Percentiles rank a stretch among this genome's conserved stretches.
Conservation (phyloP, 2,888 invertebrate species). For the Meganola albula region DNA sequence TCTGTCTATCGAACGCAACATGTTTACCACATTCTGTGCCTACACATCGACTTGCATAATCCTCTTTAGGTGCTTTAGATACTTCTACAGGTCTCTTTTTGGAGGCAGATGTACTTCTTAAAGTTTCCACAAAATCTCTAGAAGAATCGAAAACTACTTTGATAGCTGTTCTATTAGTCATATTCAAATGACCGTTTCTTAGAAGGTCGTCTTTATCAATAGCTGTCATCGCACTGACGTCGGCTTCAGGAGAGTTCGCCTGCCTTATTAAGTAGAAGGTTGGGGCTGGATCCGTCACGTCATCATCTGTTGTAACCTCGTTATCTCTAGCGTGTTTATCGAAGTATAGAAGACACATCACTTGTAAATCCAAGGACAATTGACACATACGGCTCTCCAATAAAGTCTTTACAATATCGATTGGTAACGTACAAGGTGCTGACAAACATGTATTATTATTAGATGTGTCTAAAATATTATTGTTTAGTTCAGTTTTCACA, state of each 20-base stretch:
- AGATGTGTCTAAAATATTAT: slow-evolving; percentile 50
- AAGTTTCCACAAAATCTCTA: slow-evolving; percentile 63
- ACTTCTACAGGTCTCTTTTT: slow-evolving; percentile 37
- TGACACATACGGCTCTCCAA: slow-evolving; percentile 64
- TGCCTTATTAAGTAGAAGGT: slow-evolving; percentile 68
- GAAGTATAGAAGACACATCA: slow-evolving; percentile 65
- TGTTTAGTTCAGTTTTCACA: slow-evolving; percentile 49
- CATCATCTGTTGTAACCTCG: slow-evolving; percentile 50
- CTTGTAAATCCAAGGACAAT: slow-evolving; percentile 55
- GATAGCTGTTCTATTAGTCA: slow-evolving; percentile 62
- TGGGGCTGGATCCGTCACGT: slow-evolving; percentile 61
- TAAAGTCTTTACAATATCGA: slow-evolving; percentile 58
- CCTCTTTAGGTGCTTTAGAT: slow-evolving; percentile 38
- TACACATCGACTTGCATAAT: slow-evolving; percentile 51
- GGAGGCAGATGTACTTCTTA: slow-evolving; percentile 52
- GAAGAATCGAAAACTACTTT: slow-evolving; percentile 68
- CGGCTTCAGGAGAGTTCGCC: slow-evolving; percentile 51
- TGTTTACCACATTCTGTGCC: slow-evolving; percentile 55
- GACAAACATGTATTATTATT: slow-evolving; percentile 69
- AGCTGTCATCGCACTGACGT: slow-evolving; percentile 56
- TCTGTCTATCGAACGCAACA: slow-evolving; percentile 58
- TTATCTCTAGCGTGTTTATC: slow-evolving; percentile 54
- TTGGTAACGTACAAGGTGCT: slow-evolving; percentile 64
- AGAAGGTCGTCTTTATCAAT: slow-evolving; percentile 59
- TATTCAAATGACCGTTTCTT: slow-evolving; percentile 53